phyloP scores from a whole-genome alignment of 2,797 vertebrate genomes.

The Knipowitschia caucasica region DNA sequence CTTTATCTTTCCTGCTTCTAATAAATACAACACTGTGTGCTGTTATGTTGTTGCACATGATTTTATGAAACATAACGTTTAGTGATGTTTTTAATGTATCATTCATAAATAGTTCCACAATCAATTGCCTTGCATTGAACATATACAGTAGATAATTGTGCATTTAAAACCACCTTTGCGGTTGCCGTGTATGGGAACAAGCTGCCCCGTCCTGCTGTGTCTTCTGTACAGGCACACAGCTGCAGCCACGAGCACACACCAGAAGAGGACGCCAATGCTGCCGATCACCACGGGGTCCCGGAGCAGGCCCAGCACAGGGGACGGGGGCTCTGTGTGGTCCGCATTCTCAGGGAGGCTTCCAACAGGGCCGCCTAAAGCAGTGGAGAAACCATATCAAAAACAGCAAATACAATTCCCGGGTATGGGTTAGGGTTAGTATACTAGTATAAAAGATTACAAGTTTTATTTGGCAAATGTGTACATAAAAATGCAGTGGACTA shows the following conservation, averaged over 20 bases:
- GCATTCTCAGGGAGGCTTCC: conserved; percentile 7
- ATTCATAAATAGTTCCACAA: too few species aligned
- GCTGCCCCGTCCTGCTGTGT: conserved; percentile 54
- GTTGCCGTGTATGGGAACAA: conserved; percentile 51
- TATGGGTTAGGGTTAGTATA: too few species aligned
- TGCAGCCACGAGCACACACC: conserved; percentile 80
- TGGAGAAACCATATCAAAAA: not conserved
- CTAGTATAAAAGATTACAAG: too few species aligned
- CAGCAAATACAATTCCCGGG: too few species aligned
- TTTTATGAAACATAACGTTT: too few species aligned
- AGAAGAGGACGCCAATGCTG: conserved; percentile 78
- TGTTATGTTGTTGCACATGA: too few species aligned
- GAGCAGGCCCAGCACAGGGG: conserved; percentile 65
- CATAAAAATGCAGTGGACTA: too few species aligned
- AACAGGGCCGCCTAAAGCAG: conserved; percentile 35
- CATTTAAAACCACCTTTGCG: conserved; percentile 35
- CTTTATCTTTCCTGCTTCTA: too few species aligned
- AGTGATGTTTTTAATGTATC: too few species aligned
- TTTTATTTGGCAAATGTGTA: too few species aligned
- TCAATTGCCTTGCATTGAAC: too few species aligned
- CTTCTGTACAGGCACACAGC: conserved; percentile 81
- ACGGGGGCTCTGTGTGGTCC: conserved; percentile 27
- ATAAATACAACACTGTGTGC: too few species aligned
- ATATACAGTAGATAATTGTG: not conserved
- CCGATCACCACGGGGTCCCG: conserved; percentile 84